These are phyloP conservation scores for Nothoprocta pentlandii DNA, from an alignment of 2,113 vertebrate genomes.

Conservation along the genomic window DNA sequence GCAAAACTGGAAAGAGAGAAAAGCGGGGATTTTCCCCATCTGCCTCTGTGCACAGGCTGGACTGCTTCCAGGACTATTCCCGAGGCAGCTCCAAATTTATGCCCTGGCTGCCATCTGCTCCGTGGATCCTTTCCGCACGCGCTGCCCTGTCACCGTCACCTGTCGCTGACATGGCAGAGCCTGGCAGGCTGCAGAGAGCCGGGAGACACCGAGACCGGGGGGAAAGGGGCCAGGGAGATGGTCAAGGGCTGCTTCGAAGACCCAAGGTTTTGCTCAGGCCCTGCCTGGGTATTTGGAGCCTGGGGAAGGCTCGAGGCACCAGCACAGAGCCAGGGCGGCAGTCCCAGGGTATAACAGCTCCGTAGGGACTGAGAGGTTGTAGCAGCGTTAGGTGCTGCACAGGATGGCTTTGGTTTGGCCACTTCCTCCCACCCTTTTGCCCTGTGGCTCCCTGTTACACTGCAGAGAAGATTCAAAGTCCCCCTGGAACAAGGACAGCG, in stretches of 20 bases:
- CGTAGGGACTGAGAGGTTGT: neutral
- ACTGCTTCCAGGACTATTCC: slow-evolving; percentile 66
- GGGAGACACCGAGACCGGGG: neutral
- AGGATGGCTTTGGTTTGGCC: neutral
- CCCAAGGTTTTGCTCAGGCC: neutral
- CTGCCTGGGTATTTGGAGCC: neutral
- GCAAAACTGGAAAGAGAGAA: neutral
- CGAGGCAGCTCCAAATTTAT: slow-evolving; percentile 57
- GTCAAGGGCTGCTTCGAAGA: slow-evolving; percentile 29
- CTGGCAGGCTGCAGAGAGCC: slow-evolving; percentile 37
- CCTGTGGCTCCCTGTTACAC: neutral
- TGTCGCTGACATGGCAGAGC: slow-evolving; percentile 69
- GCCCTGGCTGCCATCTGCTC: slow-evolving; percentile 75
- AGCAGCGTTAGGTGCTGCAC: neutral
- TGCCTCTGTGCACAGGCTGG: slow-evolving; percentile 9
- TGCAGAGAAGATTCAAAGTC: neutral
- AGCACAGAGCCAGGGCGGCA: neutral
- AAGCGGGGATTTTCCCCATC: neutral
- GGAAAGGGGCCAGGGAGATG: neutral
- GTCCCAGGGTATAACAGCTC: neutral
- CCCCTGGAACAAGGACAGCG: neutral
- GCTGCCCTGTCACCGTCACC: slow-evolving; percentile 63
- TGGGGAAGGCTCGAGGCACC: neutral
- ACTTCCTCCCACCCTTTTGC: neutral
- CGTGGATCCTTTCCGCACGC: slow-evolving; percentile 48